A percentile compares a stretch with the other conserved stretches of the same genome.
phyloP scores from a whole-genome alignment of 2,888 invertebrate genomes.

The Gryllus longicercus region DNA sequence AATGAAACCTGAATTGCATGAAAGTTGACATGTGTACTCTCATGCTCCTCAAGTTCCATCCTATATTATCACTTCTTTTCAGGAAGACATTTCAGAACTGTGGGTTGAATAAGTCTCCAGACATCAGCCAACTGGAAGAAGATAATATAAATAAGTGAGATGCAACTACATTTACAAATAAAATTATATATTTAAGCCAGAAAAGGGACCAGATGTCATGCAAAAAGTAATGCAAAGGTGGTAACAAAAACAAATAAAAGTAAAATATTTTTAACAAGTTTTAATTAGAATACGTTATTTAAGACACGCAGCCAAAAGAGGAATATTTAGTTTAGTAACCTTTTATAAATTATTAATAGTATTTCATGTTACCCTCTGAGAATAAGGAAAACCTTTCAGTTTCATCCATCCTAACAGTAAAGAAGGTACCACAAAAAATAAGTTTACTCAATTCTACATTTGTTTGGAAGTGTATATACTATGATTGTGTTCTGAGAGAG shows the following conservation, averaged over 20 bases:
- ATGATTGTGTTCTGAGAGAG: too few species aligned
- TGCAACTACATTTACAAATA: not conserved
- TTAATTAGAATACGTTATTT: too few species aligned
- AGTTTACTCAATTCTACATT: too few species aligned
- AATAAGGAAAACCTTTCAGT: too few species aligned
- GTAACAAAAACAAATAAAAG: not conserved
- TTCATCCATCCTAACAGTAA: too few species aligned
- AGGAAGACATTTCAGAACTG: conserved; percentile 53
- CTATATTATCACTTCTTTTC: conserved; percentile 39
- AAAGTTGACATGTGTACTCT: not conserved
- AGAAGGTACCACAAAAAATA: too few species aligned
- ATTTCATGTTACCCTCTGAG: too few species aligned
- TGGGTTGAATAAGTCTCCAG: conserved; percentile 55
- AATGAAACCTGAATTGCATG: too few species aligned
- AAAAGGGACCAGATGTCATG: not conserved
- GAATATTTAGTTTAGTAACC: too few species aligned
- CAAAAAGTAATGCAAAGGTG: not conserved
- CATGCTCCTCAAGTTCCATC: conserved; percentile 21
- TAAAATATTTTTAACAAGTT: not conserved
- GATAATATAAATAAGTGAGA: not conserved
- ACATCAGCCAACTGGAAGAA: conserved; percentile 53
- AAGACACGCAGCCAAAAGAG: too few species aligned
- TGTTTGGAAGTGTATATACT: too few species aligned
- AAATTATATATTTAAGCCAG: not conserved
- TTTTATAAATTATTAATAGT: too few species aligned